Conservation (phyloP, 2,797 vertebrate genomes). For the Crocidura indochinensis region DNA sequence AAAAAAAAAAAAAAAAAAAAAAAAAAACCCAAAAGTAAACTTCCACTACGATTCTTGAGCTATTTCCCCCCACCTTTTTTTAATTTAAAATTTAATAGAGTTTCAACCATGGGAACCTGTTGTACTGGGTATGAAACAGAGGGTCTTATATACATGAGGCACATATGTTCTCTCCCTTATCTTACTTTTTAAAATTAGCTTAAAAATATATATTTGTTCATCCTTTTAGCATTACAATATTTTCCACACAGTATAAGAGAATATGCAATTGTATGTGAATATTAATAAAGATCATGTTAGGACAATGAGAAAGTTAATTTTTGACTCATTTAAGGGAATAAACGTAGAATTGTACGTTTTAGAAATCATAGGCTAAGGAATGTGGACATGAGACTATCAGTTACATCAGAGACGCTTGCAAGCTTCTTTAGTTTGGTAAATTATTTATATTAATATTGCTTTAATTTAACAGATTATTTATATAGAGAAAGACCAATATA, state of each 20-base stretch:
- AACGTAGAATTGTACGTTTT: background rate
- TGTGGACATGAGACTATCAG: background rate
- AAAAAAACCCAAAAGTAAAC: too few species aligned
- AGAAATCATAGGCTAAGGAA: conserved; percentile 5
- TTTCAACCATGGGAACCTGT: too few species aligned
- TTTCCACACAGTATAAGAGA: background rate
- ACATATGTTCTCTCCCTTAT: background rate
- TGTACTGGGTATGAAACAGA: too few species aligned
- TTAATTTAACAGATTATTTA: conserved; percentile 29
- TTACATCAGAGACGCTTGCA: background rate
- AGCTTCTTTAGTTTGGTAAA: background rate
- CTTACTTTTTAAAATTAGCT: background rate
- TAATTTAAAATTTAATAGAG: too few species aligned
- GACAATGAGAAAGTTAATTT: background rate
- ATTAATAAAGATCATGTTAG: conserved; percentile 14
- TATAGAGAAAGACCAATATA: conserved; percentile 7
- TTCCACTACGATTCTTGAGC: too few species aligned
- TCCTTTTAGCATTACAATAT: background rate
- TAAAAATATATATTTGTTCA: background rate
- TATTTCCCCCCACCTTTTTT: too few species aligned
- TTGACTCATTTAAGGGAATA: background rate
- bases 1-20: too few species aligned
- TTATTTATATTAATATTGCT: background rate
- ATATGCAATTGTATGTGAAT: background rate
- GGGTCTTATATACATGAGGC: too few species aligned